These are phyloP conservation scores for Apotomis betuletana DNA, from an alignment of 2,888 invertebrate species.

Conservation along the genomic window DNA sequence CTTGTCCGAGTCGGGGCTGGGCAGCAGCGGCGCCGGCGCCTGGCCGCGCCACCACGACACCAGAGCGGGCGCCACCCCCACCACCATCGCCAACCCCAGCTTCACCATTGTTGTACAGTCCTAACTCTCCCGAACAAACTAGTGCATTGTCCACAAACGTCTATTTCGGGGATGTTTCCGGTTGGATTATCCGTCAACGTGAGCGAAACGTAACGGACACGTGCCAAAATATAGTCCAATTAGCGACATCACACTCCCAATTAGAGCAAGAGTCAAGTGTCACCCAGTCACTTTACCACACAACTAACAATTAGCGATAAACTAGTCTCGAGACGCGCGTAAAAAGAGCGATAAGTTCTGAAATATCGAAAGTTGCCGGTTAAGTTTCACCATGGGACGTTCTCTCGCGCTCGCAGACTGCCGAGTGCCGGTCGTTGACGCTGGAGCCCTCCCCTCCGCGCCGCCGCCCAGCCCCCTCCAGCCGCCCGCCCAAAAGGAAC, in stretches of 20 bases:
- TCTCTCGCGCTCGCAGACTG: constrained; percentile 71
- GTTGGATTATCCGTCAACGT: constrained; percentile 64
- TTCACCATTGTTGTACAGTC: constrained; percentile 68
- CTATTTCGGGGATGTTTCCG: constrained; percentile 54
- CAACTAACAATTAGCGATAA: constrained; percentile 5
- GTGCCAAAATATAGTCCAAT: constrained; percentile 48
- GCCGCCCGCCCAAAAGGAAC: constrained; percentile 74
- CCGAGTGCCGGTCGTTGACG: constrained; percentile 82
- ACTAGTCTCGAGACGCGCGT: constrained; percentile 1
- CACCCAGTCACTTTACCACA: neutral
- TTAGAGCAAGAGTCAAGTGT: constrained; percentile 17
- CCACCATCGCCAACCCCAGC: constrained; percentile 78
- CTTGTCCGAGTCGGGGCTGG: constrained; percentile 60
- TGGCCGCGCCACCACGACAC: constrained; percentile 80
- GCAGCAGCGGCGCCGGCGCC: constrained; percentile 58
- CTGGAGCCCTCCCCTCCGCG: constrained; percentile 65
- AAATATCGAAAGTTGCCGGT: constrained; percentile 56
- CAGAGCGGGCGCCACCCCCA: constrained; percentile 79
- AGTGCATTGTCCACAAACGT: constrained; percentile 21
- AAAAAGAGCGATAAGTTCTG: constrained; percentile 24
- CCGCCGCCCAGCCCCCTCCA: constrained; percentile 70
- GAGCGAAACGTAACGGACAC: constrained; percentile 52
- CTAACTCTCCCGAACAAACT: constrained; percentile 10
- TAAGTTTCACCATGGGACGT: constrained; percentile 62
- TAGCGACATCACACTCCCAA: constrained; percentile 11